Conservation (phyloP, 2,888 invertebrate species). For the Orthosia cruda region DNA sequence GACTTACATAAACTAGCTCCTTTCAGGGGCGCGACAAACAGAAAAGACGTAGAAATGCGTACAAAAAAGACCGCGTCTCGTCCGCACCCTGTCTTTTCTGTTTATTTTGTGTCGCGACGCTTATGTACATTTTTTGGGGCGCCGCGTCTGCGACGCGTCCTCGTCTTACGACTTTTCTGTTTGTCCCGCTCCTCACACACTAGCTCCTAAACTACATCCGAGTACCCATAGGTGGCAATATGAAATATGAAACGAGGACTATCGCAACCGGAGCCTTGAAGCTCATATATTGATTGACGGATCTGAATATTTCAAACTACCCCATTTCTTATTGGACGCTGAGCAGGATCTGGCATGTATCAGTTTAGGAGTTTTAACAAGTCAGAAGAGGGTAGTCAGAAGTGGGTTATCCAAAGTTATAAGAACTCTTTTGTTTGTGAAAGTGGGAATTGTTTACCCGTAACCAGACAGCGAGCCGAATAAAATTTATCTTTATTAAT, state of each 20-base stretch:
- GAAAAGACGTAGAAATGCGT: too few relatives aligned
- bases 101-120: too few relatives aligned
- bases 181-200: too few relatives aligned
- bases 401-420: conserved; percentile 20
- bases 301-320: conserved; percentile 76
- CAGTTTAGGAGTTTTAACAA: conserved; percentile 35
- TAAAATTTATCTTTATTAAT: background rate
- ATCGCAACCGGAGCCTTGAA: conserved; percentile 63
- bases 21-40: too few relatives aligned
- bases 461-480: too few relatives aligned
- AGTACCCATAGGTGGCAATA: conserved; percentile 76
- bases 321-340: conserved; percentile 65
- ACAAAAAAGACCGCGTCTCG: too few relatives aligned
- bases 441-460: background rate
- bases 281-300: conserved; percentile 84
- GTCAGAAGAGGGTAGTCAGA: conserved; percentile 25
- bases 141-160: too few relatives aligned
- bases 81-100: too few relatives aligned
- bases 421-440: conserved; percentile 1
- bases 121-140: too few relatives aligned
- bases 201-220: conserved; percentile 71
- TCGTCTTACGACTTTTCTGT: too few relatives aligned
- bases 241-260: conserved; percentile 81
- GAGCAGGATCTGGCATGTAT: conserved; percentile 52
- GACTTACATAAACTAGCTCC: too few relatives aligned